Conservation (phyloP, 2,797 vertebrate species). For the Sciaenops ocellatus region DNA sequence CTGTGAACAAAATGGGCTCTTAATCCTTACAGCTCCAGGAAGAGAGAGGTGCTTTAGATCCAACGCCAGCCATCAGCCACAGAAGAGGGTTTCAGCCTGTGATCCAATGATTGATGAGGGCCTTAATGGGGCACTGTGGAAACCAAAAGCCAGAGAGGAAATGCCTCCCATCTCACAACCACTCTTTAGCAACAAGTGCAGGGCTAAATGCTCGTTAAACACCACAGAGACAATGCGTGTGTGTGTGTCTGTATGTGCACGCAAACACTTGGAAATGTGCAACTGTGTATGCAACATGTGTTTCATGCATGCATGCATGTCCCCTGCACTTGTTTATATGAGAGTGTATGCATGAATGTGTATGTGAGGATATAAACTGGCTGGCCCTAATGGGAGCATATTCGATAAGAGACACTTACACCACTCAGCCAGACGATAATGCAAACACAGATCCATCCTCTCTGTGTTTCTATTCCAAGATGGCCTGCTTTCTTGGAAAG, state of each 20-base stretch:
- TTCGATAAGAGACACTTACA: conserved; percentile 81
- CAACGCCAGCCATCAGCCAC: conserved; percentile 42
- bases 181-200: conserved; percentile 74
- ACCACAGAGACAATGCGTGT: conserved; percentile 1
- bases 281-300: background rate
- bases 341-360: conserved; percentile 27
- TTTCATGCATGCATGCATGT: conserved; percentile 1
- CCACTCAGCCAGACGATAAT: conserved; percentile 73
- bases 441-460: conserved; percentile 71
- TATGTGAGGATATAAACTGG: conserved; percentile 46
- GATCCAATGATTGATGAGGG: conserved; percentile 72
- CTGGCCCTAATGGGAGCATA: conserved; percentile 77
- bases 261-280: background rate
- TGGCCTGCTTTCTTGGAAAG: conserved; percentile 74
- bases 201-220: conserved; percentile 40
- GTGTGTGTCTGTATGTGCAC: background rate
- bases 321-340: conserved; percentile 1
- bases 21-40: conserved; percentile 56
- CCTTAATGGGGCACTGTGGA: conserved; percentile 64
- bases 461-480: conserved; percentile 75
- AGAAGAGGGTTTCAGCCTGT: conserved; percentile 55
- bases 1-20: conserved; percentile 43
- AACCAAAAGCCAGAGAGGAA: conserved; percentile 69
- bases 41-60: conserved; percentile 53
- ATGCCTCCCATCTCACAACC: conserved; percentile 64